phyloP scores from a whole-genome alignment of 2,113 vertebrate species.

The Nothoprocta pentlandii region DNA sequence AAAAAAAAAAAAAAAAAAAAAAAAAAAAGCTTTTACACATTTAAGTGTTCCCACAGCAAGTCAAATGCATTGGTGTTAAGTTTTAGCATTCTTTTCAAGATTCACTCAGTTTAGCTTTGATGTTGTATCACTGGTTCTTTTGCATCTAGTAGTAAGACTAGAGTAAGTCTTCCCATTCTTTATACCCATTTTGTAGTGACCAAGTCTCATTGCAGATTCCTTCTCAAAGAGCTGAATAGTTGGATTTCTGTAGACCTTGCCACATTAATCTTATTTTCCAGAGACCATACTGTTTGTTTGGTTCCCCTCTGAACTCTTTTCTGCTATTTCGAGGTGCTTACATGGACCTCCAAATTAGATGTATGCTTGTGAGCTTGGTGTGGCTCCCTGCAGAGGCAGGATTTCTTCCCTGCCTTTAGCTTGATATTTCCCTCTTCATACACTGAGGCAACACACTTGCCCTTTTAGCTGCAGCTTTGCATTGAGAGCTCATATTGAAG shows the following conservation, averaged over 20 bases:
- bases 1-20: too few relatives aligned
- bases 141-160: not conserved
- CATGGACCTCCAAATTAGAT: not conserved
- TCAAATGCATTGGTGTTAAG: not conserved
- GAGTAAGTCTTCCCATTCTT: not conserved
- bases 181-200: not conserved
- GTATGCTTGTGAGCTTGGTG: not conserved
- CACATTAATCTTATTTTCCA: not conserved
- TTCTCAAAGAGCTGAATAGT: not conserved
- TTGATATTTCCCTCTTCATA: conserved; percentile 17
- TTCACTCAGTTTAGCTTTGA: not conserved
- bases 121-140: not conserved
- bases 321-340: not conserved
- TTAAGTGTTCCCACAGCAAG: not conserved
- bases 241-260: not conserved
- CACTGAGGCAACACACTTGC: not conserved
- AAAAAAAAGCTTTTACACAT: not conserved
- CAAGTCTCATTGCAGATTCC: not conserved
- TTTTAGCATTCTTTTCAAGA: not conserved
- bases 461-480: conserved; percentile 51
- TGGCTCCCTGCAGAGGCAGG: not conserved
- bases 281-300: not conserved
- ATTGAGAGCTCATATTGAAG: conserved; percentile 61
- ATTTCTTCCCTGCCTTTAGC: conserved; percentile 6
- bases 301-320: not conserved